Percentiles rank a stretch among this genome's conserved stretches.
Conservation (phyloP, 1,140 invertebrate genomes). For the Phthorimaea operculella region DNA sequence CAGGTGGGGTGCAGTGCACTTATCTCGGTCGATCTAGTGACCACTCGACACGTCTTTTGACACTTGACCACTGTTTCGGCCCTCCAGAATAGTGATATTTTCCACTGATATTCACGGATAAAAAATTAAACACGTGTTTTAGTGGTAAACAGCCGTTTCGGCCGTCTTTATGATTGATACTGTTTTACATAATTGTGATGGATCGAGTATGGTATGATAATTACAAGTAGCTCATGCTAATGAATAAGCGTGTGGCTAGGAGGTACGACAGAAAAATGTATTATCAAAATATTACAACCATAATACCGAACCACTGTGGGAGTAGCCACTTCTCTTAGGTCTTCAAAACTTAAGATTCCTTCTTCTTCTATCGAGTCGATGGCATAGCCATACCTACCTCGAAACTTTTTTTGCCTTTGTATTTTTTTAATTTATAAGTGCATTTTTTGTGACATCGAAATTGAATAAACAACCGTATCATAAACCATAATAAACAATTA, state of each 20-base stretch:
- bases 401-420: no score
- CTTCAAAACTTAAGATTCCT: no score
- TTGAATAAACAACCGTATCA: not conserved
- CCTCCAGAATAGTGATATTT: conserved; percentile 27
- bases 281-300: no score
- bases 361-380: no score
- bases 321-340: no score
- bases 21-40: conserved; percentile 36
- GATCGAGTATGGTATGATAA: not conserved
- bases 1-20: conserved; percentile 10
- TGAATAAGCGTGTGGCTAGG: no score
- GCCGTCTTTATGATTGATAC: conserved; percentile 39
- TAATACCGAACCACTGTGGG: no score
- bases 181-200: not conserved
- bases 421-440: no score
- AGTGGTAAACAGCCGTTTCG: conserved; percentile 35
- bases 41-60: conserved; percentile 42
- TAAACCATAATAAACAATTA: not conserved
- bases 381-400: no score
- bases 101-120: conserved; percentile 25
- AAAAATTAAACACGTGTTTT: conserved; percentile 42
- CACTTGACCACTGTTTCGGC: conserved; percentile 36
- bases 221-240: no score
- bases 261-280: no score
- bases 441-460: no score